Evolutionary conservation across 2,888 invertebrate species (phyloP), one percentile per base, ranked within the genome.

Genomic region (Papilio gigon): DNA sequence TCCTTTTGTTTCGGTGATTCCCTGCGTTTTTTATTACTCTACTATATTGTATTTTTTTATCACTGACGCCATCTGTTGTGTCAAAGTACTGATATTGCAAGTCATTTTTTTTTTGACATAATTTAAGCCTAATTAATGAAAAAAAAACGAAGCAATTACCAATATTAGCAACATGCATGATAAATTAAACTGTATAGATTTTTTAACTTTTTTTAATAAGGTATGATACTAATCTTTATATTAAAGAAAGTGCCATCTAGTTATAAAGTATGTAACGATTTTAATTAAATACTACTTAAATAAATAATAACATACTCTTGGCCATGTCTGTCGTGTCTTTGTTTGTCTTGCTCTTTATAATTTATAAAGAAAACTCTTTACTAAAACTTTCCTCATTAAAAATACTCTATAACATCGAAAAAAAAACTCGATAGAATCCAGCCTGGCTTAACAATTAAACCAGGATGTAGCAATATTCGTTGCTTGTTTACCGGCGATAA

Each of bases 1-100:
- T 59, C 59, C 65, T 65, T 65, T 65, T 65, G 65, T 65, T 65
- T 59, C 11, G 22, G 22, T 59, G 59, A 65, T 65, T 42, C 22
- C 44, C 20, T 35, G 56, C 33, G 60, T 42, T 56, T 58, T 65
- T 65, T 65, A 65, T 59, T 35, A 65, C 65, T 65, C 17, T 61
- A 37, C 27, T 50, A 30, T 61, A 50, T 59, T 61, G 37, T 61
- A 60, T 67, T 20, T 61, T 61, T 65, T 25, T 5, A n/a, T 17
- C 17, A 65, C 44, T 59, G 65, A 65, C 37, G 60, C 40, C 27
- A 37, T 22, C 12, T 47, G 47, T 20, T 22, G 2, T 14, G 50
- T 27, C 27, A 14, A 50, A n/a, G 50, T 14, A 27, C 14, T 14
- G 14, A 50, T 42, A 42, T n/a, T 53, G n/a, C 14, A 4, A 25